Conservation (phyloP, 1,140 invertebrate species). For the Zaprionus inermis region DNA sequence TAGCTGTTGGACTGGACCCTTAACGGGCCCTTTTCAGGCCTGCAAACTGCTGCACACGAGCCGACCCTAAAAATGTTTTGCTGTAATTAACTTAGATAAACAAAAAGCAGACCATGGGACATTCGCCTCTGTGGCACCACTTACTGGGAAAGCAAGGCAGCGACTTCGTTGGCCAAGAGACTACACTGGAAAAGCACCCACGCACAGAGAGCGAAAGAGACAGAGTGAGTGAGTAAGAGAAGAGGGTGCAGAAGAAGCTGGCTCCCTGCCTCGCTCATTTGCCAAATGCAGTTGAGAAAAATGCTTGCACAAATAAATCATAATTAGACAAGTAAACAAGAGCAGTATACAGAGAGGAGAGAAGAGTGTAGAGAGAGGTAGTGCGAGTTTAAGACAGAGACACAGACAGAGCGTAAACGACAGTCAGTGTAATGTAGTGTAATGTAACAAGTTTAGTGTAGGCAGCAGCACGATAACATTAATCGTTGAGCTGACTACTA, state of each 20-base stretch:
- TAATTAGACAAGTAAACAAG: conserved; percentile 76
- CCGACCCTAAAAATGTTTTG: conserved; percentile 78
- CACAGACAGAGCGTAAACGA: not conserved
- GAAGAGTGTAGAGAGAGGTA: conserved; percentile 18
- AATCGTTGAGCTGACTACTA: conserved; percentile 28
- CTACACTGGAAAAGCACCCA: conserved; percentile 23
- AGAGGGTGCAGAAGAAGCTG: not conserved
- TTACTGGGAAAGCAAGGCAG: not conserved
- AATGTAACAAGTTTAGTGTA: not conserved
- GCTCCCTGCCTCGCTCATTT: conserved; percentile 25
- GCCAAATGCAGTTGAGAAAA: conserved; percentile 56
- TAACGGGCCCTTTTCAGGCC: conserved; percentile 18
- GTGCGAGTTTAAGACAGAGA: not conserved
- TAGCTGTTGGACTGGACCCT: conserved; percentile 42
- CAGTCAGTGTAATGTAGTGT: conserved; percentile 2
- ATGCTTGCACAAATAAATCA: conserved; percentile 76
- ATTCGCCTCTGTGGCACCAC: too few relatives aligned
- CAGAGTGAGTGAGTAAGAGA: not conserved
- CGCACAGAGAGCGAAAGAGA: conserved; percentile 7
- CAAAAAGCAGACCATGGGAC: conserved; percentile 40
- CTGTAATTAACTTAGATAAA: conserved; percentile 82
- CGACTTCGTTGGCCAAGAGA: conserved; percentile 10
- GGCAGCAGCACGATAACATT: conserved; percentile 37
- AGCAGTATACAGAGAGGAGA: conserved; percentile 8
- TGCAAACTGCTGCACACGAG: conserved; percentile 31